Conservation (phyloP, 2,113 vertebrate genomes). For the Sebastes fasciatus region DNA sequence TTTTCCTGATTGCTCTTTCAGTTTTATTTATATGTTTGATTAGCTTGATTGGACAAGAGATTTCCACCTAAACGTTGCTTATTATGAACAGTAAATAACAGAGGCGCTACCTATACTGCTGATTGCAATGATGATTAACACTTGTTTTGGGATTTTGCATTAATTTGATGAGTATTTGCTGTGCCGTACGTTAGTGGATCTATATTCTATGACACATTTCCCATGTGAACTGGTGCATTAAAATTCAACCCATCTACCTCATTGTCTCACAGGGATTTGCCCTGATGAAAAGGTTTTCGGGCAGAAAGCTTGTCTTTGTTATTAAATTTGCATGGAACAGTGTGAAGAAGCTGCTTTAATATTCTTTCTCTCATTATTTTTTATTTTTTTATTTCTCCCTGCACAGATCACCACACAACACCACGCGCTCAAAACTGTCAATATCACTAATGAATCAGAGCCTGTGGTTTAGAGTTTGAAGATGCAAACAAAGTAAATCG, state of each 20-base stretch:
- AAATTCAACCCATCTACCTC: not conserved
- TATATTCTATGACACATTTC: not conserved
- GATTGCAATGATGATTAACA: conserved; percentile 12
- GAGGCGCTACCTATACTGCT: not conserved
- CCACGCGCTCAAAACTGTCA: too few species aligned
- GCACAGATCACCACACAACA: too few species aligned
- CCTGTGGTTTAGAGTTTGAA: not conserved
- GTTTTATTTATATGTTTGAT: not conserved
- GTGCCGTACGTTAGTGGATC: not conserved
- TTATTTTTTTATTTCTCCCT: not conserved
- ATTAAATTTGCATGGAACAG: not conserved
- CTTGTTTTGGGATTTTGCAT: not conserved
- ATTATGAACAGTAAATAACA: not conserved
- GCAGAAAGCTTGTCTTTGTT: not conserved
- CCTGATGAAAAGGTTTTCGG: not conserved
- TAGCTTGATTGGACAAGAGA: conserved; percentile 3
- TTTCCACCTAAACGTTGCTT: not conserved
- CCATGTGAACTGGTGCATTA: not conserved
- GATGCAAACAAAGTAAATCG: not conserved
- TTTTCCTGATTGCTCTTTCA: not conserved
- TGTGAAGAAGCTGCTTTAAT: not conserved
- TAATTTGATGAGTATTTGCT: not conserved
- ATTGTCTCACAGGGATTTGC: not conserved
- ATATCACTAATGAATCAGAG: too few species aligned
- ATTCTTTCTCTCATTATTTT: not conserved